phyloP scores from a whole-genome alignment of 2,888 invertebrate species.

The Tyria jacobaeae region DNA sequence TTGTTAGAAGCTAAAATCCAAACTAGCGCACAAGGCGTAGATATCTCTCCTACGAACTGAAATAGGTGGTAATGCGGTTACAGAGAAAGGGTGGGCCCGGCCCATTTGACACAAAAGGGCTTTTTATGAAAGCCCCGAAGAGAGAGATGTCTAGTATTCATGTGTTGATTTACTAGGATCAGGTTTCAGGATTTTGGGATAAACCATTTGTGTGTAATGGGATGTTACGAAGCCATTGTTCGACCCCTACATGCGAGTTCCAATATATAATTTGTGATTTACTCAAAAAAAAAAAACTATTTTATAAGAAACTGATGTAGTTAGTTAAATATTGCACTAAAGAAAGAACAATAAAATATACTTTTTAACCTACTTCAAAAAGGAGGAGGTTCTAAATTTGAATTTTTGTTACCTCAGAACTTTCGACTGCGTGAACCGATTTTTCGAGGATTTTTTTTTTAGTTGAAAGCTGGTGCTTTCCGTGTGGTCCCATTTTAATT shows the following conservation, averaged over 20 bases:
- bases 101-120: slow-evolving; percentile 63
- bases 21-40: slow-evolving; percentile 45
- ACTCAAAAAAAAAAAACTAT: too few species aligned
- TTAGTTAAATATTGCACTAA: too few species aligned
- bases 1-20: slow-evolving; percentile 37
- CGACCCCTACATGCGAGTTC: neutral
- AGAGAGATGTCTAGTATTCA: slow-evolving; percentile 35
- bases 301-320: too few species aligned
- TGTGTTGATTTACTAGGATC: slow-evolving; percentile 32
- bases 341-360: too few species aligned
- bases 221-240: slow-evolving; percentile 8
- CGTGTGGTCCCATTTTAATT: too few species aligned
- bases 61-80: slow-evolving; percentile 74
- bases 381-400: too few species aligned
- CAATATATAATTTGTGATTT: neutral
- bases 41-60: slow-evolving; percentile 49
- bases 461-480: too few species aligned
- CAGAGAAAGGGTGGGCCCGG: slow-evolving; percentile 74
- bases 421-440: too few species aligned
- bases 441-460: too few species aligned
- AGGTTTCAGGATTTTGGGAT: slow-evolving; percentile 17
- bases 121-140: slow-evolving; percentile 64
- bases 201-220: slow-evolving; percentile 5
- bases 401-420: too few species aligned
- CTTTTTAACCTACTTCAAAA: too few species aligned